Evolutionary conservation across 2,888 invertebrate species (phyloP), one percentile per base, ranked within the genome.

Genomic region (Cabera pusaria): DNA sequence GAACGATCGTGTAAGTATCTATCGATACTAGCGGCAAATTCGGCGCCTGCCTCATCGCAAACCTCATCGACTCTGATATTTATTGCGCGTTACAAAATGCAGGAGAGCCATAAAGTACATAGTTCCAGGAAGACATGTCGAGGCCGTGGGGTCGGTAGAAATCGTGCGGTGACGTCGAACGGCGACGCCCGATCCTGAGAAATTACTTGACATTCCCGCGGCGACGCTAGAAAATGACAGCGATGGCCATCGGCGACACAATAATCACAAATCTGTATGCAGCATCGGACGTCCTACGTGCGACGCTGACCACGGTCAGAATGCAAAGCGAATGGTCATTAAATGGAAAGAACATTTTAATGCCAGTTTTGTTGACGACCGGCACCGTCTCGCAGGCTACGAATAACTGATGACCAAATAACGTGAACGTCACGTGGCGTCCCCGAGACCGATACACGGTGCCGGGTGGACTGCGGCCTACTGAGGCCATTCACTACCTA

Each of bases 121-220:
- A 5, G 7, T 33, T 35, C 41, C 41, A 21, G 34, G 41, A 41
- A 41, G 9, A 18, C 11, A 21, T 31, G 14, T 33, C 19, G 40
- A 8, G 40, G 33, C 23, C 33, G 34, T 28, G 33, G 40, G 20
- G 23, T 7, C 31, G 28, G 22, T 39, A 46, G 46, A 39, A 39
- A 39, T 40, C 42, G 29, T 43, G 43, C 21, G 10, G 35, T 41
- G 44, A 44, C 44, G 48, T 48, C 44, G 38, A 24, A 21, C 34
- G 31, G 23, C 33, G 17, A 22, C 31, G 4, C 28, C 16, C 44
- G 38, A 31, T 44, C 37, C 40, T 44, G 38, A 29, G 44, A 48
- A 44, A 32, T 27, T 19, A 33, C 28, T 48, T 42, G 28, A 12
- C 28, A 48, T 48, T 32, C 48, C 5, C 16, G 21, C 21, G 9